phyloP scores from a whole-genome alignment of 2,888 invertebrate genomes.

The Oithona nana region DNA sequence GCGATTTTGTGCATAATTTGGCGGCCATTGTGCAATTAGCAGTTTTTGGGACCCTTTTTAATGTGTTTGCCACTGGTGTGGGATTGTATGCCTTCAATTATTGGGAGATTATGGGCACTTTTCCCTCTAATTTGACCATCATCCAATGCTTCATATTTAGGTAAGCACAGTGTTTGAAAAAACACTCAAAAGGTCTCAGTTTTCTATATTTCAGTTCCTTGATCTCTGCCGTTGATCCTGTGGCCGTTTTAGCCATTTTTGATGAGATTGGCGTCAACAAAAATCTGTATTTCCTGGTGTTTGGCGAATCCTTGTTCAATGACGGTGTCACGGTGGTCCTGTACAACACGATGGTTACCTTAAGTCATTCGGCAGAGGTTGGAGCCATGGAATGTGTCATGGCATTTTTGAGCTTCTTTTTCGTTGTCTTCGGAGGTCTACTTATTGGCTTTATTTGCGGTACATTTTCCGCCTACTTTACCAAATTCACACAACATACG shows the following conservation, averaged over 20 bases:
- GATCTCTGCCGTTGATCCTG: slow-evolving; percentile 34
- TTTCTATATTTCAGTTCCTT: neutral
- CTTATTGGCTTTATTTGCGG: slow-evolving; percentile 30
- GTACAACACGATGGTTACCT: slow-evolving; percentile 31
- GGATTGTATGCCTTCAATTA: neutral
- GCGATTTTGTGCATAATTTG: slow-evolving; percentile 37
- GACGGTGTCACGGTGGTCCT: slow-evolving; percentile 36
- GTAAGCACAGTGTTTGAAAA: neutral
- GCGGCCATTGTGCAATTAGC: slow-evolving; percentile 33
- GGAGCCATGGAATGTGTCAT: slow-evolving; percentile 26
- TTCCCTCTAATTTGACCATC: neutral
- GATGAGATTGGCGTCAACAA: slow-evolving; percentile 31
- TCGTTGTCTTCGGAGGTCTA: slow-evolving; percentile 30
- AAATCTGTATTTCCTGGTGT: slow-evolving; percentile 32
- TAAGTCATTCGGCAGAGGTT: slow-evolving; percentile 27
- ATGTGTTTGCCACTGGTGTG: slow-evolving; percentile 29
- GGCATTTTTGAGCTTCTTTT: slow-evolving; percentile 31
- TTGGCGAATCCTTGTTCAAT: slow-evolving; percentile 37
- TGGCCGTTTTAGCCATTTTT: slow-evolving; percentile 33
- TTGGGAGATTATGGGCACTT: slow-evolving; percentile 1
- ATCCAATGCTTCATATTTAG: slow-evolving; percentile 16
- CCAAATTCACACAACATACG: slow-evolving; percentile 32
- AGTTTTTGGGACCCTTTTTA: slow-evolving; percentile 31
- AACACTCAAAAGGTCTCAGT: neutral
- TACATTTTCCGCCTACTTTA: slow-evolving; percentile 28